Percentiles rank a stretch among this genome's conserved stretches.
Evolutionary conservation across 1,140 invertebrate genomes (phyloP).

Genomic region (Eubasilissa regina): DNA sequence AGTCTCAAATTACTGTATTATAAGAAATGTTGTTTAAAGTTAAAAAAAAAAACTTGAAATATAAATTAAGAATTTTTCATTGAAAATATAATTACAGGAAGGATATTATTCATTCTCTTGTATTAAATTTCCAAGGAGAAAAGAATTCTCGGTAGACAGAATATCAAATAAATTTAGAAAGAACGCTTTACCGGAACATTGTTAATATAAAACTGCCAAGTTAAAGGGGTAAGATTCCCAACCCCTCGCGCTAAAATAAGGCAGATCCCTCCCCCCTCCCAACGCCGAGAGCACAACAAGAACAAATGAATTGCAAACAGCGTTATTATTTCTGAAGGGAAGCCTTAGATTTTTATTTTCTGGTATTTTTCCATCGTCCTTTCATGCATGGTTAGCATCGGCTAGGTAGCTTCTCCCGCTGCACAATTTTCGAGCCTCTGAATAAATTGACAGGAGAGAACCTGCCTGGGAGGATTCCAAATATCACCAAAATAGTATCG

Average conservation of each 20-base stretch:
- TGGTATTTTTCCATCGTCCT: slow-evolving; percentile 47
- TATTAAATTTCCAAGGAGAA: slow-evolving; percentile 41
- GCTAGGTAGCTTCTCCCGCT: slow-evolving; percentile 4
- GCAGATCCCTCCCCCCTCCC: slow-evolving; percentile 47
- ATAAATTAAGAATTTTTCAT: slow-evolving; percentile 16
- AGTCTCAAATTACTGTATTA: too few relatives aligned
- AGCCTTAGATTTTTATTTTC: slow-evolving; percentile 59
- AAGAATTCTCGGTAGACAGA: slow-evolving; percentile 51
- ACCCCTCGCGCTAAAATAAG: slow-evolving; percentile 49
- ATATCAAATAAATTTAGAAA: slow-evolving; percentile 60
- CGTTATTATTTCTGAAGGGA: slow-evolving; percentile 61
- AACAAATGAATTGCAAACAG: slow-evolving; percentile 61
- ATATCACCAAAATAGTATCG: slow-evolving; percentile 43
- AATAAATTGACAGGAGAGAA: slow-evolving; percentile 53
- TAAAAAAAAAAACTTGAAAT: slow-evolving; percentile 24
- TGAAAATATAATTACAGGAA: slow-evolving; percentile 45
- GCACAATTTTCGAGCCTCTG: slow-evolving; percentile 20
- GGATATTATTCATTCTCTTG: slow-evolving; percentile 50
- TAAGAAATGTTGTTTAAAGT: too few relatives aligned
- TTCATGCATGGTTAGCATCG: slow-evolving; percentile 49
- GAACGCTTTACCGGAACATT: slow-evolving; percentile 55
- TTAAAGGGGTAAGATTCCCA: slow-evolving; percentile 54
- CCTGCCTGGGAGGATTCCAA: slow-evolving; percentile 42
- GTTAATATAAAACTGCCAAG: slow-evolving; percentile 59
- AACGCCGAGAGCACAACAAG: slow-evolving; percentile 45